A percentile compares a stretch with the other conserved stretches of the same genome.
Conservation (phyloP, 1,140 invertebrate genomes). For the Orchestia grillus region DNA sequence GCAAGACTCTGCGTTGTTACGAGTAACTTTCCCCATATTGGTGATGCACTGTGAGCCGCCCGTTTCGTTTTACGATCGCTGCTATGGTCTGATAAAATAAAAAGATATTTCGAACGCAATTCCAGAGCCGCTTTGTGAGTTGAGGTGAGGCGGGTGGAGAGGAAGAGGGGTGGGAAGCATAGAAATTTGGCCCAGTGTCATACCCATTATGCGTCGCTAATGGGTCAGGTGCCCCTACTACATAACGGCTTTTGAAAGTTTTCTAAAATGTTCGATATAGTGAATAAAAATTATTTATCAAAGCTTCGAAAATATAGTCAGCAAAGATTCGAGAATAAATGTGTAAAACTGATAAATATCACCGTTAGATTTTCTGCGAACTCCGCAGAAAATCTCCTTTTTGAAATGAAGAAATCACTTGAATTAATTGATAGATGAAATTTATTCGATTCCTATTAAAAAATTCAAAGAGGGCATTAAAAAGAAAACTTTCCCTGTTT, state of each 20-base stretch:
- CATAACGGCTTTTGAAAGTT: not conserved
- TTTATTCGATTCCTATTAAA: no score
- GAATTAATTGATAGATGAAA: no score
- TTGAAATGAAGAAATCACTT: no score
- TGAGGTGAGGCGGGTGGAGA: not conserved
- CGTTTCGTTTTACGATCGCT: slow-evolving; percentile 36
- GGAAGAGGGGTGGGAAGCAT: not conserved
- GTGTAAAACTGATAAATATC: no score
- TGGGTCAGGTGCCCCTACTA: not conserved
- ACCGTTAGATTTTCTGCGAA: no score
- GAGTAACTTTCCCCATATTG: not conserved
- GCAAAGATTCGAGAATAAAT: no score
- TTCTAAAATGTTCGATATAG: no score
- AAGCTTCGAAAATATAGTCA: no score
- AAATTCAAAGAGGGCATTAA: no score
- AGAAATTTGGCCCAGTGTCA: not conserved
- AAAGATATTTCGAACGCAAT: not conserved
- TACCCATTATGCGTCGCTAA: not conserved
- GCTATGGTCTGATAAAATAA: slow-evolving; percentile 32
- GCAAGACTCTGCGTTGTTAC: not conserved
- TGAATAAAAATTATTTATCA: no score
- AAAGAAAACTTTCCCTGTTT: no score
- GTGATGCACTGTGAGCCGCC: not conserved
- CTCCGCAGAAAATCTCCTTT: no score
- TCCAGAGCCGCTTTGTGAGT: not conserved